These are phyloP conservation scores for Agonopterix heracliana DNA, from an alignment of 2,888 invertebrate species.

Conservation along the genomic window DNA sequence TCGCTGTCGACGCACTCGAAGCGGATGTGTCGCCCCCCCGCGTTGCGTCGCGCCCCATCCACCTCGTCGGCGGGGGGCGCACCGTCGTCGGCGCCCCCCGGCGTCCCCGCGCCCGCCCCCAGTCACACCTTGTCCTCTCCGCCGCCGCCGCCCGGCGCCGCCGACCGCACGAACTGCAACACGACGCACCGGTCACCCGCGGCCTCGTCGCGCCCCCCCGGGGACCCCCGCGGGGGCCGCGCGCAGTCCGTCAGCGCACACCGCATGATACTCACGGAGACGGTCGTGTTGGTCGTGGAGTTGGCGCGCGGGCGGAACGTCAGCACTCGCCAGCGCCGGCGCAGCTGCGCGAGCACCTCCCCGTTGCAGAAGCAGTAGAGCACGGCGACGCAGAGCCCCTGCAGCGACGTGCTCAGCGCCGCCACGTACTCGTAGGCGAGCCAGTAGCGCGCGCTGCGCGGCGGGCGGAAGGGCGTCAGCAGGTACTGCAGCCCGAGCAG, in stretches of 20 bases:
- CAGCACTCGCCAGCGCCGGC: conserved; percentile 89
- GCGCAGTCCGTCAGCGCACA: conserved; percentile 4
- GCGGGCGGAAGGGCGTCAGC: conserved; percentile 89
- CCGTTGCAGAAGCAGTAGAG: conserved; percentile 97
- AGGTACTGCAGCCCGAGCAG: conserved; percentile 93
- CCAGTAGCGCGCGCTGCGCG: conserved; percentile 82
- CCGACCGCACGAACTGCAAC: conserved; percentile 87
- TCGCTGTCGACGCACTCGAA: conserved; percentile 64
- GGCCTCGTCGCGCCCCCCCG: conserved; percentile 1
- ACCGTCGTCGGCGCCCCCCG: conserved; percentile 12
- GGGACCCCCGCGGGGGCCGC: conserved; percentile 6
- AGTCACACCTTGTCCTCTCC: conserved; percentile 90
- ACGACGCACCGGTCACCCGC: conserved; percentile 5
- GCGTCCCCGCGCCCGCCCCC: conserved; percentile 19
- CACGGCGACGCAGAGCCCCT: conserved; percentile 94
- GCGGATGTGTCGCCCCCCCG: conserved; percentile 50
- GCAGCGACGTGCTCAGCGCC: conserved; percentile 90
- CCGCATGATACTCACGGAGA: conserved; percentile 81
- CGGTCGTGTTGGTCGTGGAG: conserved; percentile 90
- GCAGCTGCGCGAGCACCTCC: conserved; percentile 92
- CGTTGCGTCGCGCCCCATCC: conserved; percentile 5
- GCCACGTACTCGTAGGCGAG: conserved; percentile 88
- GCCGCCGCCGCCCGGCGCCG: conserved; percentile 78
- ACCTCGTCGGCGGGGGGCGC: conserved; percentile 19
- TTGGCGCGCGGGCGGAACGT: conserved; percentile 87